Percentiles rank a stretch among this genome's conserved stretches.
These are phyloP conservation scores for Linepithema humile DNA, from an alignment of 1,140 invertebrate species.

Conservation along the genomic window DNA sequence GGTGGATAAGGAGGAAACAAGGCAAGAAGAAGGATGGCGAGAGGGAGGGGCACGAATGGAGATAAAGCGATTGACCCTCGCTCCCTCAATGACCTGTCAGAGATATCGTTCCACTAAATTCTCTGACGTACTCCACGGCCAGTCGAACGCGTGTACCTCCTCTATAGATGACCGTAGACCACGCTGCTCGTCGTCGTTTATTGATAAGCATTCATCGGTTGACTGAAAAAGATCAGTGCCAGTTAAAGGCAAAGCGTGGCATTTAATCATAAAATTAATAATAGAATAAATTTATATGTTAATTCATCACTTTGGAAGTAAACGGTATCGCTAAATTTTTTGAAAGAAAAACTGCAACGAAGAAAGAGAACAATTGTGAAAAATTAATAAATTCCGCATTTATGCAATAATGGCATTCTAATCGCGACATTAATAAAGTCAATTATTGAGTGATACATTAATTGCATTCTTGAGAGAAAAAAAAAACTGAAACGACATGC, in stretches of 20 bases:
- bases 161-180: neutral
- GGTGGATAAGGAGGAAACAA: slow-evolving; percentile 54
- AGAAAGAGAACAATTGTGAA: neutral
- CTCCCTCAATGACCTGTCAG: slow-evolving; percentile 65
- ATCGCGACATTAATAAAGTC: neutral
- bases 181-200: neutral
- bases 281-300: neutral
- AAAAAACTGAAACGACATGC: neutral
- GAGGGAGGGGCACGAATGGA: slow-evolving; percentile 26
- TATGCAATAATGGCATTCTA: neutral
- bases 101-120: slow-evolving; percentile 70
- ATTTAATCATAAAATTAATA: neutral
- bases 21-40: slow-evolving; percentile 23
- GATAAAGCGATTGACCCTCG: slow-evolving; percentile 72
- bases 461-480: neutral
- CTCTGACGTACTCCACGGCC: slow-evolving; percentile 42
- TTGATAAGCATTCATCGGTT: neutral
- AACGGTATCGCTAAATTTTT: neutral
- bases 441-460: neutral
- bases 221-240: neutral
- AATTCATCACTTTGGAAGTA: neutral
- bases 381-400: neutral
- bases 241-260: neutral
- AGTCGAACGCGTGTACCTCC: slow-evolving; percentile 60
- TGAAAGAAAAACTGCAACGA: neutral